Evolutionary conservation across 2,113 vertebrate species (phyloP).

Genomic region (Phoxinus phoxinus): DNA sequence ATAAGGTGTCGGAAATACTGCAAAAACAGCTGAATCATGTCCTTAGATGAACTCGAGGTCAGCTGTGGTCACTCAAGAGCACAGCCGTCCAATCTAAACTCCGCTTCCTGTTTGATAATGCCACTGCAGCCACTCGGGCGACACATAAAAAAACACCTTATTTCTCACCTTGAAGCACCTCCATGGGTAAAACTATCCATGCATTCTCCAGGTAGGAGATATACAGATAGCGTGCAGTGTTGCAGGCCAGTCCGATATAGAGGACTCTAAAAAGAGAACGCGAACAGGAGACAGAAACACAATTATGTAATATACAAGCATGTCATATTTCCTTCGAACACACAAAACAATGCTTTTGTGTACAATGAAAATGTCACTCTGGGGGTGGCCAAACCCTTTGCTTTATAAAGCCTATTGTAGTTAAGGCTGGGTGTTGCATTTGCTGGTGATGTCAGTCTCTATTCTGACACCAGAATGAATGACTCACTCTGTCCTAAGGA

Average conservation of each 20-base stretch:
- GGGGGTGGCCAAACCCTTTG: background rate
- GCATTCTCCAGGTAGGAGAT: conserved; percentile 96
- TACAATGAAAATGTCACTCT: background rate
- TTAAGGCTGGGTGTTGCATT: conserved; percentile 22
- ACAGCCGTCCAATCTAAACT: conserved; percentile 12
- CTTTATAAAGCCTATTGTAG: conserved; percentile 27
- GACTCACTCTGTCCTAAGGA: conserved; percentile 40
- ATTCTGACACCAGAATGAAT: conserved; percentile 17
- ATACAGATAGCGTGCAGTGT: conserved; percentile 95
- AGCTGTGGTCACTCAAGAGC: background rate
- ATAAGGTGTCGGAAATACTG: background rate
- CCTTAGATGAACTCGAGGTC: conserved; percentile 13
- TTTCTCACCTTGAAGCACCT: conserved; percentile 92
- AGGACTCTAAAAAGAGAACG: conserved; percentile 81
- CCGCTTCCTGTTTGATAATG: conserved; percentile 17
- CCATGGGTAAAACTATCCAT: conserved; percentile 97
- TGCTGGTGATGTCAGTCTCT: conserved; percentile 42
- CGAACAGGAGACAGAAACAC: background rate
- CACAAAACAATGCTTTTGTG: background rate
- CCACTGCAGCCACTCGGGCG: conserved; percentile 4
- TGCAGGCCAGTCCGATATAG: conserved; percentile 96
- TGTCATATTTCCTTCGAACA: background rate
- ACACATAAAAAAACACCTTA: background rate
- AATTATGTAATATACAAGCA: background rate
- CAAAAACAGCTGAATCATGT: conserved; percentile 32